Base-by-base conservation (phyloP, 2,797 vertebrate species). In the Hylomyscus alleni region DNA sequence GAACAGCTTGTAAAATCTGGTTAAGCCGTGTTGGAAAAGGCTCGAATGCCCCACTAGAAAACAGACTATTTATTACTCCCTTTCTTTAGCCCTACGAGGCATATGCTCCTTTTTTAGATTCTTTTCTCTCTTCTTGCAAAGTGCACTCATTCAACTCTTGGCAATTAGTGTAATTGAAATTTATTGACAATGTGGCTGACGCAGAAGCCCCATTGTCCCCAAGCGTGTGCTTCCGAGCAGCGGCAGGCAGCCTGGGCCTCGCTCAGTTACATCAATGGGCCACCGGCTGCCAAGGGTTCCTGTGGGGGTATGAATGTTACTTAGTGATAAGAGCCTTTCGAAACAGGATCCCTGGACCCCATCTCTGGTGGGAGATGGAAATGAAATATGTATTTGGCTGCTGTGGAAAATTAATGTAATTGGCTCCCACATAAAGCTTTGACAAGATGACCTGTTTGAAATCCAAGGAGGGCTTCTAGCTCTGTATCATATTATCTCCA, bases 111-210 rank as follows among this genome's bases (percentile, higher is more conserved):
- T 96, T 97, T 98, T 95, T 94, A 97, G 98, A 95, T 80, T 94
- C 97, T 95, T 95, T 47, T 97, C 98, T 98, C 98, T 98, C 98
- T 98, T 97, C 98, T 99, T 99, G 98, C 99, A 98, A 98, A 99
- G 98, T 99, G 99, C 98, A 98, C 98, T 99, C 99, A 99, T 99
- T 99, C 99, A 99, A 99, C 99, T 99, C 99, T 97, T 98, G 98
- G 99, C 99, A 99, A 99, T 99, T 99, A 99, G 99, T 98, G 99
- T 99, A 99, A 99, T 99, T 99, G 99, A 99, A 99, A 99, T 99
- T 99, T 99, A 99, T 99, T 99, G 99, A 99, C 99, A 99, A 99
- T 99, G 99, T 96, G 96, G 99, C 99, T 89, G 98, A 98, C 98
- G 98, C 98, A 98, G 98, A 98, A 98, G 98, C 99, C 99, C 99